Percentiles rank a stretch among this genome's conserved stretches.
phyloP scores from a whole-genome alignment of 2,113 vertebrate species.

The Apteryx mantelli region DNA sequence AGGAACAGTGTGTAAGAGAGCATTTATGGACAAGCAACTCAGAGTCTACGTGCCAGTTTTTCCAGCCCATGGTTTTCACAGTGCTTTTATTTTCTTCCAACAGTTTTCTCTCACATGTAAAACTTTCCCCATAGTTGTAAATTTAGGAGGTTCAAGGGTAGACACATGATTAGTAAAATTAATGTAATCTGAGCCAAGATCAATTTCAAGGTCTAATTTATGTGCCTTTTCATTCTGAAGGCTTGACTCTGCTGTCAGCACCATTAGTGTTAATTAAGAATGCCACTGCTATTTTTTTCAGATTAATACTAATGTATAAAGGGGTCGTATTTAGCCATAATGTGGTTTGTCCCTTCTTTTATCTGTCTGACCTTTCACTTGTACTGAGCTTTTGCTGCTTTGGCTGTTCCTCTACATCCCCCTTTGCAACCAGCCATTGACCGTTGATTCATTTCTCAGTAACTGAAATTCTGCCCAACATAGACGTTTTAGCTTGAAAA shows the following conservation, averaged over 20 bases:
- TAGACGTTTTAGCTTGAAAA: background rate
- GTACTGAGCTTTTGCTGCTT: background rate
- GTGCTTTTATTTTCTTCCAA: background rate
- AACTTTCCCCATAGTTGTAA: background rate
- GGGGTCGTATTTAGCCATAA: background rate
- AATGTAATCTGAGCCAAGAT: background rate
- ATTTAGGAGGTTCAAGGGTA: background rate
- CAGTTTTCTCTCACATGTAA: background rate
- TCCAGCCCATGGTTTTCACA: background rate
- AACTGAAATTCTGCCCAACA: background rate
- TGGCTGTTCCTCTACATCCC: background rate
- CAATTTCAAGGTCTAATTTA: background rate
- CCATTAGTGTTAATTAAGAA: background rate
- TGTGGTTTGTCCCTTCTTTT: background rate
- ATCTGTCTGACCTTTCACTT: background rate
- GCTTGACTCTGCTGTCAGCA: background rate
- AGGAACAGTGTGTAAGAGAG: fast-evolving
- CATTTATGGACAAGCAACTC: fast-evolving
- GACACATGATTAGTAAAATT: background rate
- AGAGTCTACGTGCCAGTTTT: background rate
- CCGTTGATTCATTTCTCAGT: background rate
- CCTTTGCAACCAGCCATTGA: background rate
- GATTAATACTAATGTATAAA: background rate
- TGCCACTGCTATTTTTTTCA: background rate
- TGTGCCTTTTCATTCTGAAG: background rate